Percentiles rank a stretch among this genome's conserved stretches.
Evolutionary conservation across 2,797 vertebrate genomes (phyloP).

Genomic region (Syngnathus rostellatus): DNA sequence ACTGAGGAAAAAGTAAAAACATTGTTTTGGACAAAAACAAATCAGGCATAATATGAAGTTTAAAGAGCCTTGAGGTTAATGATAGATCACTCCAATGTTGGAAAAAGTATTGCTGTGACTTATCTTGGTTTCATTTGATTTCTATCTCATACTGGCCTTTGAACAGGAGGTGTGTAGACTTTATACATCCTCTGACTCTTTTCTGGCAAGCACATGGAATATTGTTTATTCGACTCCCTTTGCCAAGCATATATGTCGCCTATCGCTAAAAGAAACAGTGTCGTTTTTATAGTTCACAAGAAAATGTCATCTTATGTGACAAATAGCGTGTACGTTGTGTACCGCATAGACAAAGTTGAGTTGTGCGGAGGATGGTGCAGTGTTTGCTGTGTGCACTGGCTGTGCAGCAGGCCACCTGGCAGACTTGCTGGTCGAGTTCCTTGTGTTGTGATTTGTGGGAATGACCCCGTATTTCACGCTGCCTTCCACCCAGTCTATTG

Average conservation of each 20-base stretch:
- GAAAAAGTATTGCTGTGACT: too few relatives aligned
- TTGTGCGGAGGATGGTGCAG: not conserved
- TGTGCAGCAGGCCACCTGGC: slow-evolving; percentile 28
- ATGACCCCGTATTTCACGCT: slow-evolving; percentile 53
- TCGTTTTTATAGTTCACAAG: not conserved
- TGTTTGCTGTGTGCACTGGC: slow-evolving; percentile 18
- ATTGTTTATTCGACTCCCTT: too few relatives aligned
- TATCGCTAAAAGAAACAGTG: too few relatives aligned
- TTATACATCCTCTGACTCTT: not conserved
- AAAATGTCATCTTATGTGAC: not conserved
- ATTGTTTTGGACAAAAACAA: too few relatives aligned
- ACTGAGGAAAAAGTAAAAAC: too few relatives aligned
- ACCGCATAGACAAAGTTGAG: not conserved
- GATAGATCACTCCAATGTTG: too few relatives aligned
- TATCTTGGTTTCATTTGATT: too few relatives aligned
- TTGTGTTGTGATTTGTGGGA: slow-evolving; percentile 18
- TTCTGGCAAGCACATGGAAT: not conserved
- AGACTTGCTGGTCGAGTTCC: slow-evolving; percentile 63
- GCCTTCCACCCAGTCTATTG: slow-evolving; percentile 28
- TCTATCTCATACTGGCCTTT: not conserved
- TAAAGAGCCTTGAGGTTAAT: not conserved
- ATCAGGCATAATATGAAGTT: not conserved
- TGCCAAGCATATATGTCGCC: not conserved
- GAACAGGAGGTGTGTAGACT: not conserved
- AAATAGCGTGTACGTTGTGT: not conserved